Percentiles rank a stretch among this genome's conserved stretches.
Conservation (phyloP, 2,888 invertebrate genomes). For the Serrognathus titanus region DNA sequence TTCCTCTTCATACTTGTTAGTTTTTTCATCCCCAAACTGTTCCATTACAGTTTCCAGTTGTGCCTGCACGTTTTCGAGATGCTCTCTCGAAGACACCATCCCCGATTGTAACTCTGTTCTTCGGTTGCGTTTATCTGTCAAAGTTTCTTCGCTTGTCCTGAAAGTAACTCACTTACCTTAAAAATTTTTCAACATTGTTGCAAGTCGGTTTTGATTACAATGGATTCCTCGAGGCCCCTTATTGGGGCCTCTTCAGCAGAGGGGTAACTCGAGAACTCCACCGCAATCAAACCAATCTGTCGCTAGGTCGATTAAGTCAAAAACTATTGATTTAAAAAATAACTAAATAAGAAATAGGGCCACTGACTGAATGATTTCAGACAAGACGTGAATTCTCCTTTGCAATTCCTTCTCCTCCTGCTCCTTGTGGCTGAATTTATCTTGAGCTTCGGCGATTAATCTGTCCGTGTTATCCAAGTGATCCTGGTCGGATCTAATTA, state of each 20-base stretch:
- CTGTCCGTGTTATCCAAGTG: constrained; percentile 87
- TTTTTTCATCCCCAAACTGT: constrained; percentile 91
- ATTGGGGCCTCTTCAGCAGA: too few species aligned
- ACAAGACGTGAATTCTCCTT: constrained; percentile 89
- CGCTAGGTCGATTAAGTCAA: too few species aligned
- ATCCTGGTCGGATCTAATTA: constrained; percentile 97
- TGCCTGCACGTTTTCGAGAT: constrained; percentile 78
- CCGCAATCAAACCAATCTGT: too few species aligned
- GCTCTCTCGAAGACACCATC: constrained; percentile 85
- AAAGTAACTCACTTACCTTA: background rate
- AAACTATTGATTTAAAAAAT: too few species aligned
- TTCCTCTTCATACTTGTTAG: constrained; percentile 96
- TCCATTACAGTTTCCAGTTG: constrained; percentile 83
- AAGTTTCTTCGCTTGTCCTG: constrained; percentile 80
- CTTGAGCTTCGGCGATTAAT: constrained; percentile 83
- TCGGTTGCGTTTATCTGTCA: constrained; percentile 83
- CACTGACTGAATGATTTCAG: constrained; percentile 77
- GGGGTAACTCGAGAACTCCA: too few species aligned
- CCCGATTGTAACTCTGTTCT: constrained; percentile 83
- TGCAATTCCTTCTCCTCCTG: constrained; percentile 92
- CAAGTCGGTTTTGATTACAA: too few species aligned
- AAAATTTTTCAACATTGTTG: too few species aligned
- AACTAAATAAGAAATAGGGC: background rate
- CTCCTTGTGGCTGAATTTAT: constrained; percentile 85
- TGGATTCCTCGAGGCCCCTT: too few species aligned